Conservation (phyloP, 2,797 vertebrate genomes). For the Pseudochaenichthys georgianus region DNA sequence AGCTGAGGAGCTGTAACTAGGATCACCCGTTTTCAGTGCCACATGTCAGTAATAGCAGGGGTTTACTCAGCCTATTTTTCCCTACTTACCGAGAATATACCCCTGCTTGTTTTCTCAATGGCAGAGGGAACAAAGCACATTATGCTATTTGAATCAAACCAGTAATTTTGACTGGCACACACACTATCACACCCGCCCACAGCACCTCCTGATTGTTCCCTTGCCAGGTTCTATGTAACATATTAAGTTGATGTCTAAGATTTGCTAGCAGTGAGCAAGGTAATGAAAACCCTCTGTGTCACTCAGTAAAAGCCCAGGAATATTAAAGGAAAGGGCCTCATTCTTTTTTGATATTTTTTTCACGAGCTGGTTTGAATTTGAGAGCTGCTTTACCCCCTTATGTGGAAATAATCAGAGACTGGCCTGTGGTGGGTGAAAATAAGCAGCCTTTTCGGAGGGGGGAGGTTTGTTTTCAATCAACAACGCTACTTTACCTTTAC, state of each 20-base stretch:
- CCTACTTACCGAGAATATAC: background rate
- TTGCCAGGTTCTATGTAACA: constrained; percentile 71
- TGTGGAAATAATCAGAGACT: constrained; percentile 64
- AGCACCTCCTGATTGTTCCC: constrained; percentile 67
- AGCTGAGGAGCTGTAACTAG: constrained; percentile 51
- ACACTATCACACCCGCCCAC: constrained; percentile 63
- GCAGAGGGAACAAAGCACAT: constrained; percentile 51
- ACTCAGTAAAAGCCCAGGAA: constrained; percentile 63
- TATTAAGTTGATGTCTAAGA: constrained; percentile 73
- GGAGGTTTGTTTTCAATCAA: constrained; percentile 23
- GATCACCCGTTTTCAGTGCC: constrained; percentile 47
- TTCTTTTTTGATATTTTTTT: constrained; percentile 73
- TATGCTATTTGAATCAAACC: constrained; percentile 54
- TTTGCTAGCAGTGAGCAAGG: constrained; percentile 67
- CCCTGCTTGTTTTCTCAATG: constrained; percentile 30
- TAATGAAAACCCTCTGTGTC: constrained; percentile 81
- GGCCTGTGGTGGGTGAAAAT: constrained; percentile 52
- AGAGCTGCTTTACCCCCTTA: constrained; percentile 51
- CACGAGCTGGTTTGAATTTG: constrained; percentile 76
- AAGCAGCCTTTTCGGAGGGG: constrained; percentile 20
- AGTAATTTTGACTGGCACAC: constrained; percentile 68
- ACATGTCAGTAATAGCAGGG: constrained; percentile 48
- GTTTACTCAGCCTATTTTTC: constrained; percentile 6
- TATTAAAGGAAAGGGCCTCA: constrained; percentile 72
- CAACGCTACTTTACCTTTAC: constrained; percentile 5